These are phyloP conservation scores for Meriones psammophilus DNA, from an alignment of 2,797 vertebrate genomes.

Conservation along the genomic window DNA sequence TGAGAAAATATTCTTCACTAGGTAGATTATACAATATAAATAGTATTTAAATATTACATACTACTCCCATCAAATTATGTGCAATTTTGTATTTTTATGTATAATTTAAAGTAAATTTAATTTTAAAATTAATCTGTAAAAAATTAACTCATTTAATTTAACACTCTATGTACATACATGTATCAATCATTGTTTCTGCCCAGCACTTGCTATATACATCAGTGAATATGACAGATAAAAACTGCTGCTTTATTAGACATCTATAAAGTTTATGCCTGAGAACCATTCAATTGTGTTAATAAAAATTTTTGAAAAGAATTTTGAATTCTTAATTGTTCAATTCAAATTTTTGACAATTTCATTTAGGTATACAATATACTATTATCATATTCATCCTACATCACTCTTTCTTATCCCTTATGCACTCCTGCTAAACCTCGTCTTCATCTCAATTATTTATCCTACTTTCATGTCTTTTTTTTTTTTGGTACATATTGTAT, in stretches of 20 bases:
- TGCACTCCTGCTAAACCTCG: background rate
- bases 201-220: background rate
- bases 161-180: slow-evolving; percentile 32
- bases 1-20: background rate
- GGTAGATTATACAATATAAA: background rate
- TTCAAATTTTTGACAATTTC: background rate
- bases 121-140: slow-evolving; percentile 11
- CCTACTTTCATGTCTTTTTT: background rate
- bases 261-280: background rate
- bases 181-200: slow-evolving; percentile 27
- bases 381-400: background rate
- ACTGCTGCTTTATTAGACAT: background rate
- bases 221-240: slow-evolving; percentile 55
- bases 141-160: slow-evolving; percentile 30
- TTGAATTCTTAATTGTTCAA: background rate
- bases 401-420: background rate
- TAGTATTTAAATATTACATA: background rate
- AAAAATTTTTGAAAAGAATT: background rate
- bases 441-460: background rate
- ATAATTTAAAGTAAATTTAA: background rate
- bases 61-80: background rate
- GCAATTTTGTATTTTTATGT: background rate
- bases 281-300: background rate
- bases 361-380: background rate
- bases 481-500: background rate